Conservation (phyloP, 2,888 invertebrate genomes). For the Eugnorisma glareosa region DNA sequence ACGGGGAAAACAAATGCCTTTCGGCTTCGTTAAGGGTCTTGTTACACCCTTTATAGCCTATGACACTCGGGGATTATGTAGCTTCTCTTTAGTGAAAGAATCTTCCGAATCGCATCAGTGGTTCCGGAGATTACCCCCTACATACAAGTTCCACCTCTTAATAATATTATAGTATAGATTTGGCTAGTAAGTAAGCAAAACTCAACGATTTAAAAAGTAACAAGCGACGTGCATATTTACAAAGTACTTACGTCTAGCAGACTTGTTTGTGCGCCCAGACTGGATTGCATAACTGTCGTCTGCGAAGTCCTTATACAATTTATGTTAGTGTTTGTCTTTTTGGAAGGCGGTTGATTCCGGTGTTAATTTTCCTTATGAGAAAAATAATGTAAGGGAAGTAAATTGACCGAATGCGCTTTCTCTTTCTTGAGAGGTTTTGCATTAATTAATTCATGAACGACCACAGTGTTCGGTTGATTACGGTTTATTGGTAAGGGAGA, state of each 20-base stretch:
- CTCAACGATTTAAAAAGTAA: not conserved
- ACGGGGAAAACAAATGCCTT: too few relatives aligned
- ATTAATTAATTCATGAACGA: constrained; percentile 15
- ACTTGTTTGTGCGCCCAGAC: not conserved
- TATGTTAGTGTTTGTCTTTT: constrained; percentile 19
- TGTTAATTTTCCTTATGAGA: constrained; percentile 8
- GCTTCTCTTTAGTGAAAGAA: not conserved
- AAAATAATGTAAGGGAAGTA: not conserved
- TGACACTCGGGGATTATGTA: not conserved
- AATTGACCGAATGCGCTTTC: not conserved
- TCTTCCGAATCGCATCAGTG: not conserved
- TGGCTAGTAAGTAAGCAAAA: not conserved
- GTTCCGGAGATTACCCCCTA: not conserved
- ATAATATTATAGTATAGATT: too few relatives aligned
- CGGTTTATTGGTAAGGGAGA: not conserved
- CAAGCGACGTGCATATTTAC: not conserved
- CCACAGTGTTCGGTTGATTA: constrained; percentile 2
- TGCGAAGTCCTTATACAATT: not conserved
- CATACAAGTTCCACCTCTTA: not conserved
- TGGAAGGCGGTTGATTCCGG: not conserved
- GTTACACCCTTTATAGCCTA: too few relatives aligned
- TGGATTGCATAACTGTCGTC: not conserved
- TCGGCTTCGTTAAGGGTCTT: too few relatives aligned
- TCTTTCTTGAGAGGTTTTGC: not conserved
- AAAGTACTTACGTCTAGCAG: not conserved